Conservation (phyloP, 2,113 vertebrate genomes). For the pig (Sus scrofa) region DNA sequence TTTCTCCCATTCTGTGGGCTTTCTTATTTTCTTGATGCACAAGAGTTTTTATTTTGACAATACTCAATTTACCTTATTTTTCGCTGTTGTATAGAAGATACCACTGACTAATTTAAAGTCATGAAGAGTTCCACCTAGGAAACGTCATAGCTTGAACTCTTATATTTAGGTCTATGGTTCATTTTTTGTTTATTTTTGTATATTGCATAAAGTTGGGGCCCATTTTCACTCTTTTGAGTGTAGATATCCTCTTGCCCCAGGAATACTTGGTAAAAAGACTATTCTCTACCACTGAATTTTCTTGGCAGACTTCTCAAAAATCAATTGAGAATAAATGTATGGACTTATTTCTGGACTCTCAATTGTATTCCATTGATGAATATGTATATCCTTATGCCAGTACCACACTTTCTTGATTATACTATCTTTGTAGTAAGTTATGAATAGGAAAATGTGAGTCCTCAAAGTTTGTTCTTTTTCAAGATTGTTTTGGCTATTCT, state of each 20-base stretch:
- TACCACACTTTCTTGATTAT: slow-evolving; percentile 49
- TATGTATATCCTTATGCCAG: slow-evolving; percentile 71
- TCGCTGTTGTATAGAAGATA: not conserved
- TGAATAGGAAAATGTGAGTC: slow-evolving; percentile 57
- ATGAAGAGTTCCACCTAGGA: not conserved
- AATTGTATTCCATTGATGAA: slow-evolving; percentile 61
- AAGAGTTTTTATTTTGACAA: slow-evolving; percentile 12
- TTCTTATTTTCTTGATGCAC: not conserved
- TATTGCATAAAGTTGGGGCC: not conserved
- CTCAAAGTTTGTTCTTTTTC: slow-evolving; percentile 61
- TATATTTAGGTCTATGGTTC: not conserved
- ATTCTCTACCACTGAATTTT: slow-evolving; percentile 19
- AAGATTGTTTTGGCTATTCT: slow-evolving; percentile 63
- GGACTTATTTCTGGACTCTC: slow-evolving; percentile 65
- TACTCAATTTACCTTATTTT: not conserved
- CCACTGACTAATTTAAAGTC: not conserved
- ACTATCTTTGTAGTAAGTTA: slow-evolving; percentile 67
- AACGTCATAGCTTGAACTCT: slow-evolving; percentile 6
- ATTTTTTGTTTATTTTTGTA: slow-evolving; percentile 28
- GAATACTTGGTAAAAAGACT: slow-evolving; percentile 33
- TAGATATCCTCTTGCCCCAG: not conserved
- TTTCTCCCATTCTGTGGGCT: not conserved
- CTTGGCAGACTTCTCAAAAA: slow-evolving; percentile 60
- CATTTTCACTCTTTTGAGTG: not conserved
- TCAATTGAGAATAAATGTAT: slow-evolving; percentile 44